Conservation (phyloP, 2,888 invertebrate species). For the Leptinotarsa haldemani region DNA sequence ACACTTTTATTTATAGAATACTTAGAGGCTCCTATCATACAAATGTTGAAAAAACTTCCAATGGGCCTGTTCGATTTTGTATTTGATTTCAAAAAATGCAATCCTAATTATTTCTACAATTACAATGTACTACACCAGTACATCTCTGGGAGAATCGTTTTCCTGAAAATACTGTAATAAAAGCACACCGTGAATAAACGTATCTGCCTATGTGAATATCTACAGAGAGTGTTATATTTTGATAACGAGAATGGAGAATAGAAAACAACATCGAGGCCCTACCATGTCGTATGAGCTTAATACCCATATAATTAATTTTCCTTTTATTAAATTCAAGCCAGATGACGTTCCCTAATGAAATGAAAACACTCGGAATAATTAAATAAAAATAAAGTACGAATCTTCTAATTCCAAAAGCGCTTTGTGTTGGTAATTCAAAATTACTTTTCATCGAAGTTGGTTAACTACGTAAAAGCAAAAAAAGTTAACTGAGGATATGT, state of each 20-base stretch:
- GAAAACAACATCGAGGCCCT: conserved; percentile 35
- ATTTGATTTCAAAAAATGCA: not conserved
- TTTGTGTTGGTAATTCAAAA: conserved; percentile 38
- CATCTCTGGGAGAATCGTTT: not conserved
- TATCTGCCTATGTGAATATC: conserved; percentile 15
- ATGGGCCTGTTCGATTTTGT: not conserved
- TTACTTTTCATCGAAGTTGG: conserved; percentile 32
- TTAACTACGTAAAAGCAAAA: conserved; percentile 19
- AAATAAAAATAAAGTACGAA: conserved; percentile 52
- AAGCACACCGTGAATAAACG: conserved; percentile 20
- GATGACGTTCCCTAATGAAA: conserved; percentile 56
- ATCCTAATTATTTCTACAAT: too few relatives aligned
- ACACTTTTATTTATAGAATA: too few relatives aligned
- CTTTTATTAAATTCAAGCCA: conserved; percentile 55
- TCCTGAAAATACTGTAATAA: not conserved
- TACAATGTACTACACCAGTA: too few relatives aligned
- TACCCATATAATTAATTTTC: conserved; percentile 55
- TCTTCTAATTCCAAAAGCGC: conserved; percentile 43
- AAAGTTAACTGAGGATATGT: conserved; percentile 11
- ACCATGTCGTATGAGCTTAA: conserved; percentile 44
- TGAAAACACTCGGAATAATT: conserved; percentile 56
- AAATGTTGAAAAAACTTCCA: too few relatives aligned
- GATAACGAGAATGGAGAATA: conserved; percentile 38
- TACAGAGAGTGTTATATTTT: conserved; percentile 33
- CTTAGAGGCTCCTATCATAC: too few relatives aligned